Evolutionary conservation across 2,113 vertebrate species (phyloP).

Genomic region (Bubo scandiacus): DNA sequence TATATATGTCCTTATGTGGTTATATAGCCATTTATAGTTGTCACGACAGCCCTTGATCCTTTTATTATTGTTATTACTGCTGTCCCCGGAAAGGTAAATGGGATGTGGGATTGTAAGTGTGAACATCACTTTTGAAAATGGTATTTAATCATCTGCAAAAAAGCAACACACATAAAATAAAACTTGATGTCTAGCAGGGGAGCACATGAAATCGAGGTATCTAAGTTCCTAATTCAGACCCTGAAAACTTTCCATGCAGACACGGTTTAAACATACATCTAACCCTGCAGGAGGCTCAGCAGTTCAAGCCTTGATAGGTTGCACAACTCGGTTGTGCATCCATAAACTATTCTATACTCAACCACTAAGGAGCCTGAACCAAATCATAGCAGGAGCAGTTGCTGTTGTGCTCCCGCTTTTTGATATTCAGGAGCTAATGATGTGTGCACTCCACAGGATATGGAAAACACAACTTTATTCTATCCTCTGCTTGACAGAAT

Average conservation of each 20-base stretch:
- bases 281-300: not conserved
- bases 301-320: not conserved
- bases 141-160: not conserved
- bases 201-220: not conserved
- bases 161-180: not conserved
- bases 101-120: not conserved
- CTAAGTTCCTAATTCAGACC: not conserved
- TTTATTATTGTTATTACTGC: not conserved
- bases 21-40: not conserved
- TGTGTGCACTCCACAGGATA: not conserved
- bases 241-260: not conserved
- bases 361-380: not conserved
- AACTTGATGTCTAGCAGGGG: not conserved
- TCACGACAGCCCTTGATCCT: not conserved
- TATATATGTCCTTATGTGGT: not conserved
- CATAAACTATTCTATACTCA: not conserved
- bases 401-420: not conserved
- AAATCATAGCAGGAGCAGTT: not conserved
- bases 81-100: not conserved
- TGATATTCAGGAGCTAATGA: constrained; percentile 24
- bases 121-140: not conserved
- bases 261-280: not conserved
- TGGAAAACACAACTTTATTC: constrained; percentile 12
- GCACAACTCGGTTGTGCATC: not conserved
- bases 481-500: not conserved